Evolutionary conservation across 2,888 invertebrate genomes (phyloP).

Genomic region (Pyrocoelia pectoralis): DNA sequence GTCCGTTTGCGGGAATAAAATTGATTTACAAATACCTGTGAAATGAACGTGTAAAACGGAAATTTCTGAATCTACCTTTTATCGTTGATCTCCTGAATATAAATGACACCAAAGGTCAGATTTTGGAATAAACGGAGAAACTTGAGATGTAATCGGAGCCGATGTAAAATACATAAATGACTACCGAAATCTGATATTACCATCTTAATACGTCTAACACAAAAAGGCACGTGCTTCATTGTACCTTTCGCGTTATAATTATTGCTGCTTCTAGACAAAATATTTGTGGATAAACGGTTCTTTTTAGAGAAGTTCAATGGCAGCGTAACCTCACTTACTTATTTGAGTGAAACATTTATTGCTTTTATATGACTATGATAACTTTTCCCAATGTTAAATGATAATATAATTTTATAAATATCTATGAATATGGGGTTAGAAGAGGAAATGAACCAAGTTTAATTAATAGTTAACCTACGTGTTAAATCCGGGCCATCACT

Average conservation of each 20-base stretch:
- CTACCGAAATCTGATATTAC: conserved; percentile 8
- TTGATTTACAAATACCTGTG: neutral
- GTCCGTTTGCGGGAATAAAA: neutral
- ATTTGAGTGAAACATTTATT: neutral
- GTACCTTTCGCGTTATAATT: too few species aligned
- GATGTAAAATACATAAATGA: neutral
- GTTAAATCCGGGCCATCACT: too few species aligned
- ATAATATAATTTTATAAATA: neutral
- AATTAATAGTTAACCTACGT: too few species aligned
- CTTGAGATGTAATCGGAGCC: neutral
- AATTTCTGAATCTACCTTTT: neutral
- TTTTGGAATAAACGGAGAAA: neutral
- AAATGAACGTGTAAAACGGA: too few species aligned
- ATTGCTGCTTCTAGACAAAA: neutral
- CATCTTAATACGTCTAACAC: neutral
- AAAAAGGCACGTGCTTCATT: conserved; percentile 9
- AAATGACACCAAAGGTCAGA: neutral
- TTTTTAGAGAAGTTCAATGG: neutral
- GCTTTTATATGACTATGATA: neutral
- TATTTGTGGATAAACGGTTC: neutral
- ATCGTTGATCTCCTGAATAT: neutral
- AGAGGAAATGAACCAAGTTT: neutral
- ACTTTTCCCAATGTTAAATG: neutral
- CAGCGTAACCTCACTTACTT: neutral
- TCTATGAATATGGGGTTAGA: neutral